A percentile compares a stretch with the other conserved stretches of the same genome.
phyloP scores from a whole-genome alignment of 2,888 invertebrate genomes.

The Hemicrepidius hirtus region DNA sequence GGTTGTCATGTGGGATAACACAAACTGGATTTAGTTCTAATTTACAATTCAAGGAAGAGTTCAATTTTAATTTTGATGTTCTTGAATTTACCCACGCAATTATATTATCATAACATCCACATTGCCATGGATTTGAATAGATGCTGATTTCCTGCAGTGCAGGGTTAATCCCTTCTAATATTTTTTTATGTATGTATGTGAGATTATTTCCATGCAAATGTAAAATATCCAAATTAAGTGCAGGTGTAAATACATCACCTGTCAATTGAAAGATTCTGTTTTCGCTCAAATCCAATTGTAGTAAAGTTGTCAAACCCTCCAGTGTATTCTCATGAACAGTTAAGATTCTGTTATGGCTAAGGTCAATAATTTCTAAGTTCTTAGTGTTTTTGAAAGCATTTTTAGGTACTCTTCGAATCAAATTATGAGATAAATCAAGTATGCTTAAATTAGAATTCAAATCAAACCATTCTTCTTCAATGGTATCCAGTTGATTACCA shows the following conservation, averaged over 20 bases:
- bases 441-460: conserved; percentile 23
- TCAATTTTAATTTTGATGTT: not conserved
- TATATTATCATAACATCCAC: conserved; percentile 35
- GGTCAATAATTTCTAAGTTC: conserved; percentile 40
- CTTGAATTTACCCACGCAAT: conserved; percentile 1
- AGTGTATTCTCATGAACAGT: conserved; percentile 45
- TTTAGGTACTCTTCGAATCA: conserved; percentile 29
- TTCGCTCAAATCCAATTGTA: conserved; percentile 42
- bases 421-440: conserved; percentile 33
- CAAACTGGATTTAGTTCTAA: conserved; percentile 25
- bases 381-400: conserved; percentile 37
- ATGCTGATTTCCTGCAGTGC: conserved; percentile 25
- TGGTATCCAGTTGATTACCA: conserved; percentile 36
- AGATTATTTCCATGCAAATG: conserved; percentile 38
- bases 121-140: conserved; percentile 41
- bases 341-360: conserved; percentile 43
- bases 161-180: conserved; percentile 18
- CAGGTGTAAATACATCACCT: conserved; percentile 19
- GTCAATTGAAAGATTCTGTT: conserved; percentile 40
- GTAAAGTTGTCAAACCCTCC: conserved; percentile 37
- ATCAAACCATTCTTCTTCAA: conserved; percentile 42
- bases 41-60: conserved; percentile 7
- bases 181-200: conserved; percentile 32
- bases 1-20: conserved; percentile 23
- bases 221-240: not conserved